Conservation (phyloP, 1,140 invertebrate species). For the Neelides sp. region DNA sequence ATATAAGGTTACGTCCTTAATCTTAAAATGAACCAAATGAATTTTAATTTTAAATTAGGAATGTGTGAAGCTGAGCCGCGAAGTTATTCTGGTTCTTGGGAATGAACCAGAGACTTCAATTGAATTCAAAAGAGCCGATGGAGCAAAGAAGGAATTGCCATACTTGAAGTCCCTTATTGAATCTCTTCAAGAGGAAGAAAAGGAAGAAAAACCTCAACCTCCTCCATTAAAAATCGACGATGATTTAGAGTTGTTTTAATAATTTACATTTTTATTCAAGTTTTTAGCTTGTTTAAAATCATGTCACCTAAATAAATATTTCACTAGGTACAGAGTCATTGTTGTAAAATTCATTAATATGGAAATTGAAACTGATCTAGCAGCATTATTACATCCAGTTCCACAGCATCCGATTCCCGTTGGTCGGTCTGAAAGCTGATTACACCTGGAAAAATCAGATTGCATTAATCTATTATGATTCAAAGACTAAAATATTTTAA, state of each 20-base stretch:
- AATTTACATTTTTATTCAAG: no score
- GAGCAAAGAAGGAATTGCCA: conserved; percentile 18
- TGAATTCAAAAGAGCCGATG: conserved; percentile 19
- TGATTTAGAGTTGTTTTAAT: conserved; percentile 4
- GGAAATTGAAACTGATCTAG: no score
- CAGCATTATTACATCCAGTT: no score
- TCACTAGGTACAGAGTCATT: no score
- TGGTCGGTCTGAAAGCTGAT: no score
- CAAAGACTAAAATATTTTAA: no score
- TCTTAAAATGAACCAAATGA: not conserved
- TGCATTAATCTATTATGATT: no score
- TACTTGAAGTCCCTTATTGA: conserved; percentile 13
- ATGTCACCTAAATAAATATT: no score
- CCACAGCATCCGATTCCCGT: no score
- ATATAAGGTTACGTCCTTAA: not conserved
- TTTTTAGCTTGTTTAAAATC: no score
- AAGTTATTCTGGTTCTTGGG: conserved; percentile 17
- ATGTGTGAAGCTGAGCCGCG: conserved; percentile 18
- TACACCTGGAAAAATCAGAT: no score
- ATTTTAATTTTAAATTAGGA: conserved; percentile 9
- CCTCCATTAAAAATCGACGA: not conserved
- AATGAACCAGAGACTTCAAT: conserved; percentile 26
- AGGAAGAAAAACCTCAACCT: not conserved
- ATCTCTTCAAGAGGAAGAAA: not conserved
- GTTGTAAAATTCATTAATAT: no score